Base-by-base conservation (phyloP, 1,140 invertebrate genomes). In the Drosophila tsacasi region DNA sequence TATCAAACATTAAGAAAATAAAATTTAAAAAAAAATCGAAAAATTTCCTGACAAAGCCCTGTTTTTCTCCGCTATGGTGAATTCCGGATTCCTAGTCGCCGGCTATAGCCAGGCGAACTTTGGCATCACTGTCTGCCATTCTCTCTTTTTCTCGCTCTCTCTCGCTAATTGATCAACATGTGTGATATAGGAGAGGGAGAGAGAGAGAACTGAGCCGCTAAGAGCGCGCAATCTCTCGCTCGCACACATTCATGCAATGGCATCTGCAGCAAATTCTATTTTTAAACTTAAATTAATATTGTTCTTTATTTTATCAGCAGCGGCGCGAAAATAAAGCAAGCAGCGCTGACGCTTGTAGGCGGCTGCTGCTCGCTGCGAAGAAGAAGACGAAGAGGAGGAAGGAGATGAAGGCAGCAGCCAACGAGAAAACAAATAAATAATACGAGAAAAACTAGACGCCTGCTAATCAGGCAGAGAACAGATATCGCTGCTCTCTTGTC, bases 221-320 rank as follows among this genome's bases (percentile, higher is more conserved):
- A 17, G 37, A 42, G 49, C 60, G 77, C 74, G 65, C 73, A 84
- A 84, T 84, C 40, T 78, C 64, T 72, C 76, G 71, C 55, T 55
- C 66, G 46, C 63, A 63, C 66, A 79, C 67, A 81, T 81, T 72
- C 79, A 85, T 82, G 79, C 81, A 84, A 81, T 76, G 79, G 84
- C 84, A 89, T 89, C 84, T 89, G 84, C 84, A 81, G 85, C 78
- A 57, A 89, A 84, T 75, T 89, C 84, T 89, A 89, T 89, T 89
- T 89, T 90, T 89, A 89, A 89, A 89, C 84, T 89, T 89, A 89
- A 89, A 90, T 89, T 89, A 89, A 89, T 89, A 89, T 89, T 89
- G 84, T 89, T 89, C 84, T 89, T 89, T 89, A 89, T 89, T 89
- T 89, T 89, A 89, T 89, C 84, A 89, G 83, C 83, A 74, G 69